Evolutionary conservation across 2,888 invertebrate species (phyloP), one percentile per base, ranked within the genome.

Genomic region (Tholera decimalis): DNA sequence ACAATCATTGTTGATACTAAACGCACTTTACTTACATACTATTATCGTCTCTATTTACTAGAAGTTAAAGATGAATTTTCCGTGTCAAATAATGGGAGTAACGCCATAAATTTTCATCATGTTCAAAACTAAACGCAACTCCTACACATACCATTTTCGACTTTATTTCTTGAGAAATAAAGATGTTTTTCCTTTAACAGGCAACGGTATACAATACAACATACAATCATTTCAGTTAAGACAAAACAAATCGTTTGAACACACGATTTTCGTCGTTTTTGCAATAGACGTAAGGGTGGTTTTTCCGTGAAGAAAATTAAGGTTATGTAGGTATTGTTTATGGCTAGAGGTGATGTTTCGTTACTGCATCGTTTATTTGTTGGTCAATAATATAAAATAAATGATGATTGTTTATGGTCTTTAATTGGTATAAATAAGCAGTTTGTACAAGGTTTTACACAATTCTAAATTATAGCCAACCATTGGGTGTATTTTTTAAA

Each of bases 351-450:
- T 33, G 22, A 11, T 9, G 50, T 71, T 71, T 60, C 13, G 54
- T 61, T 47, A 72, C 55, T 46, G 55, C 41, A 47, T 39, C 72
- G 50, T 62, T 77, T 71, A 53, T 66, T 77, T 77, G 47, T 66
- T 64, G 18, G 33, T 63, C 47, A 66, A 28, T 71, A 18, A 9
- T 6, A 22, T 18, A 26, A 64, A 37, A n/a, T 39, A 11, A 22
- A 37, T 37, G 62, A 6, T 18, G 37, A 26, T 26, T 73, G 64
- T 44, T 44, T 7, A 61, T 44, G 13, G 72, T 18, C 33, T 28
- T 39, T 39, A 62, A 65, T 65, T 47, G 30, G 9, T 15, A 26
- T 39, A 22, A 22, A 39, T 37, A 39, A 11, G 18, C 1, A 18
- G 4, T 3, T 6, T 7, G 18, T 62, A 11, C n/a, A n/a, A n/a